Conservation (phyloP, 2,113 vertebrate genomes). For the Clinocottus analis region DNA sequence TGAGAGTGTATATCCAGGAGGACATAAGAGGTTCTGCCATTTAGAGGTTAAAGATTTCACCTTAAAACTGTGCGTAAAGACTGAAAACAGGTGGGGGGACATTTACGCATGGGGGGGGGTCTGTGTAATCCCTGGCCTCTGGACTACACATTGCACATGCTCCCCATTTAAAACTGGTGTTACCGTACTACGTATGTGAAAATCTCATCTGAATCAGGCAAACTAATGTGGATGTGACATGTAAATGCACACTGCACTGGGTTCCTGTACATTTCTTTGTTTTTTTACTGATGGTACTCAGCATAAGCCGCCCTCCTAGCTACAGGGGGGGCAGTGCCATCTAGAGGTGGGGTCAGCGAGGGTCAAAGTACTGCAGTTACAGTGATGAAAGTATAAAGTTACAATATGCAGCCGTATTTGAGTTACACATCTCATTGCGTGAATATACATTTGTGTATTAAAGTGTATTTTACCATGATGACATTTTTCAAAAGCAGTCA, state of each 20-base stretch:
- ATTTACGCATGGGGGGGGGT: neutral
- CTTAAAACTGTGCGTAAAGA: neutral
- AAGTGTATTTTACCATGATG: too few species aligned
- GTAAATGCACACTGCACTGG: neutral
- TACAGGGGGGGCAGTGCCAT: slow-evolving; percentile 68
- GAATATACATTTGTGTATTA: neutral
- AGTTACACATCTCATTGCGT: neutral
- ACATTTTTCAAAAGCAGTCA: too few species aligned
- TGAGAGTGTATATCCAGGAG: neutral
- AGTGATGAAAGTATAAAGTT: neutral
- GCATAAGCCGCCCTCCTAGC: neutral
- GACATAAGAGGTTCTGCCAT: neutral
- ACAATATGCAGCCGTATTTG: neutral
- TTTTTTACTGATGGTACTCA: neutral
- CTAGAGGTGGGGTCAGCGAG: slow-evolving; percentile 73
- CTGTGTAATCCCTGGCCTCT: neutral
- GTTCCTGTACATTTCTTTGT: neutral
- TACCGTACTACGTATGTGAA: neutral
- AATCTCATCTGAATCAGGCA: neutral
- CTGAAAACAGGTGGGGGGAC: neutral
- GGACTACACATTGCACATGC: neutral
- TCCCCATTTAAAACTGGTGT: neutral
- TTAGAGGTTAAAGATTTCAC: neutral
- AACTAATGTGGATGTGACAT: neutral
- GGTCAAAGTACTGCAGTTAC: slow-evolving; percentile 44